phyloP scores from a whole-genome alignment of 2,113 vertebrate genomes.

The Callithrix jacchus region DNA sequence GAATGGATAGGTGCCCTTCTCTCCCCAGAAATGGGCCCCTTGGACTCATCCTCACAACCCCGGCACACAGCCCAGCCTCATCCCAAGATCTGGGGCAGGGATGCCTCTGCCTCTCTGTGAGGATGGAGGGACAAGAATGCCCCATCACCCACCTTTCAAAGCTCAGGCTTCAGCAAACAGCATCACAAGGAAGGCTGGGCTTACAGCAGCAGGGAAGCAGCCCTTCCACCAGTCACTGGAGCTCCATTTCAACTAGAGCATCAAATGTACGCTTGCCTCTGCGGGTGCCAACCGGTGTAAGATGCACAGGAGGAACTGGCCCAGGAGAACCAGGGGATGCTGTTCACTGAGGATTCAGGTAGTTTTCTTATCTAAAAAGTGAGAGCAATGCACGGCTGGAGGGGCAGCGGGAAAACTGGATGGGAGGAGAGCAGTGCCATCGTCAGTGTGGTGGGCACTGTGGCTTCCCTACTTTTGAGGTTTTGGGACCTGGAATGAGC shows the following conservation, averaged over 20 bases:
- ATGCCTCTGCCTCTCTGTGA: neutral
- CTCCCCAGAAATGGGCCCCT: neutral
- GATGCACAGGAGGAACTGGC: too few relatives aligned
- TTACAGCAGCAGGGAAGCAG: rapidly evolving
- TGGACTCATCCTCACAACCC: neutral
- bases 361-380: neutral
- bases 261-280: too few relatives aligned
- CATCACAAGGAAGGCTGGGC: neutral
- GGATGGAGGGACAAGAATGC: too few relatives aligned
- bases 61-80: neutral
- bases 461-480: too few relatives aligned
- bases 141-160: rapidly evolving
- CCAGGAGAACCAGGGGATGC: neutral
- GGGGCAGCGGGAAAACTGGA: neutral
- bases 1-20: rapidly evolving
- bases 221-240: neutral
- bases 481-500: too few relatives aligned
- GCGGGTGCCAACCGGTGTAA: too few relatives aligned
- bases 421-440: too few relatives aligned
- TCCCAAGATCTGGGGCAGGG: neutral
- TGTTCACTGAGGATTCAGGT: neutral
- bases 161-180: too few relatives aligned
- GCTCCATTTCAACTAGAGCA: too few relatives aligned
- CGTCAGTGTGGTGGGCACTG: rapidly evolving
- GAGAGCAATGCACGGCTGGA: rapidly evolving